Percentiles rank a stretch among this genome's conserved stretches.
phyloP scores from a whole-genome alignment of 2,113 vertebrate genomes.

The Saguinus midas region DNA sequence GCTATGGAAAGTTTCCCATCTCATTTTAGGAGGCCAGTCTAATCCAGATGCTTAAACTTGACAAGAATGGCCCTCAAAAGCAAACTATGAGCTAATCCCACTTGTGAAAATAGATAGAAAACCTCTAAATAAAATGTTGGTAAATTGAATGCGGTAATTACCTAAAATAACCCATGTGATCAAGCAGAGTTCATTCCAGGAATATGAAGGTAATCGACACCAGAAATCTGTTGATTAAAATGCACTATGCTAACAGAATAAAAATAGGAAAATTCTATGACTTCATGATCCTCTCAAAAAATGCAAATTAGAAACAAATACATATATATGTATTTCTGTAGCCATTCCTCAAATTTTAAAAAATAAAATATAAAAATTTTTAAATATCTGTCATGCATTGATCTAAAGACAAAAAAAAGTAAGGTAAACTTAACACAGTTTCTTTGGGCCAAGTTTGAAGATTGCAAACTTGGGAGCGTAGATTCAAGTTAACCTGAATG shows the following conservation, averaged over 20 bases:
- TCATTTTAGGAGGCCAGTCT: neutral
- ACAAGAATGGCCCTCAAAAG: neutral
- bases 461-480: no score
- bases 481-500: no score
- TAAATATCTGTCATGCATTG: no score
- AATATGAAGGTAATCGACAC: neutral
- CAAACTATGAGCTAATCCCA: neutral
- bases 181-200: neutral
- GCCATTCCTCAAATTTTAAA: neutral
- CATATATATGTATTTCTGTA: no score
- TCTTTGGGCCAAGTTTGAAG: no score
- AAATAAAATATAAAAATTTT: neutral
- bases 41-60: neutral
- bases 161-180: neutral
- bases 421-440: no score
- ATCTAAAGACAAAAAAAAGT: no score
- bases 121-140: neutral
- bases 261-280: neutral
- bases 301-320: neutral
- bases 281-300: neutral
- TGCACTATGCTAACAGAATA: neutral
- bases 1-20: neutral
- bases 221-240: neutral
- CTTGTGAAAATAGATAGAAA: neutral
- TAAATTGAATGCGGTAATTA: neutral